Conservation (phyloP, 2,888 invertebrate species). For the Drosophila aldrichi region DNA sequence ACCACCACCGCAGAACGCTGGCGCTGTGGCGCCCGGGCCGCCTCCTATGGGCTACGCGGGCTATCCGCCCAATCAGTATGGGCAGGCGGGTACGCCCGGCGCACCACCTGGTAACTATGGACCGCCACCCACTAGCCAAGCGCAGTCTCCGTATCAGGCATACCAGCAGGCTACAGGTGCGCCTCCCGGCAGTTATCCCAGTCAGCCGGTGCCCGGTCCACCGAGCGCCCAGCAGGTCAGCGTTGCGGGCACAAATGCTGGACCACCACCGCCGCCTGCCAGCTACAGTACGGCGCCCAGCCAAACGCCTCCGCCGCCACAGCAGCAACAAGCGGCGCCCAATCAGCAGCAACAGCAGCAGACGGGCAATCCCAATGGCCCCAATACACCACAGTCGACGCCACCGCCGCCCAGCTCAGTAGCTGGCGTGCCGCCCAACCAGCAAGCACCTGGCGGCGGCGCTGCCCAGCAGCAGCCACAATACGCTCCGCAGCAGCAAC, state of each 20-base stretch:
- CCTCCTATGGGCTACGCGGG: slow-evolving; percentile 76
- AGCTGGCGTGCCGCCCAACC: slow-evolving; percentile 62
- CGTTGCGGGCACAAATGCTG: slow-evolving; percentile 68
- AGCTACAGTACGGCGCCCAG: slow-evolving; percentile 86
- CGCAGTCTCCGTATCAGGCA: slow-evolving; percentile 86
- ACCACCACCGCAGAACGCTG: slow-evolving; percentile 74
- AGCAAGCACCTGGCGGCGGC: slow-evolving; percentile 50
- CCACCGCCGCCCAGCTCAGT: slow-evolving; percentile 67
- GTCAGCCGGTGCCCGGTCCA: slow-evolving; percentile 70
- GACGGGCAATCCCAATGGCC: slow-evolving; percentile 76
- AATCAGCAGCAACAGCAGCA: slow-evolving; percentile 61
- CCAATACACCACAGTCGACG: slow-evolving; percentile 77
- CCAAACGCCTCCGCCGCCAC: slow-evolving; percentile 83
- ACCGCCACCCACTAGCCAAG: slow-evolving; percentile 78
- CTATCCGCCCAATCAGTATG: slow-evolving; percentile 70
- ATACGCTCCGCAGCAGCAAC: slow-evolving; percentile 60
- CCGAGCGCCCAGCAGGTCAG: slow-evolving; percentile 73
- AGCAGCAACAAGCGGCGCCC: slow-evolving; percentile 84
- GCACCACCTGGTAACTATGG: slow-evolving; percentile 85
- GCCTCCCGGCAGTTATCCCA: slow-evolving; percentile 77
- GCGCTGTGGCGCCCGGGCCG: slow-evolving; percentile 63
- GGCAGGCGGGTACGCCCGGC: slow-evolving; percentile 57
- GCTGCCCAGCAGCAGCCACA: slow-evolving; percentile 60
- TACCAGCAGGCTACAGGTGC: slow-evolving; percentile 82
- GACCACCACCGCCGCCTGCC: slow-evolving; percentile 78